phyloP scores from a whole-genome alignment of 2,888 invertebrate genomes.

The Hydrotaea cyrtoneurina region DNA sequence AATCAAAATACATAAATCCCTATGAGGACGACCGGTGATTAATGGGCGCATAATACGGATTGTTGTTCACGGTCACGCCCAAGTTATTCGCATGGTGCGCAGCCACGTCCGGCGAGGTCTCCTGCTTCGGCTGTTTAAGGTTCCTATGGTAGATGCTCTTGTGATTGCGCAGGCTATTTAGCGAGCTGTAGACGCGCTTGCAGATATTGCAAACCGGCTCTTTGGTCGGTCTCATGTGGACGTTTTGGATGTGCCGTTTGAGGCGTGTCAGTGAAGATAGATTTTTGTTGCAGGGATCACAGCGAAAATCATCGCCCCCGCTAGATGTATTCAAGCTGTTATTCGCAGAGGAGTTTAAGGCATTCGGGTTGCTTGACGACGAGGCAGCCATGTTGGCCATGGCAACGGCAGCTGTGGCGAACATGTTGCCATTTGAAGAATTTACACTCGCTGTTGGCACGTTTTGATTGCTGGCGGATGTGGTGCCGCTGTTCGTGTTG shows the following conservation, averaged over 20 bases:
- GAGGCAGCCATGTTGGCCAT: slow-evolving; percentile 77
- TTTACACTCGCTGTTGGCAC: slow-evolving; percentile 62
- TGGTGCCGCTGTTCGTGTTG: slow-evolving; percentile 69
- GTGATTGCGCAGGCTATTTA: slow-evolving; percentile 94
- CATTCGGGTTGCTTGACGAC: slow-evolving; percentile 69
- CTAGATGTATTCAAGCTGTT: slow-evolving; percentile 74
- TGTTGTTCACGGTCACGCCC: slow-evolving; percentile 70
- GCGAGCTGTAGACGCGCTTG: slow-evolving; percentile 94
- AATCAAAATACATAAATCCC: slow-evolving; percentile 79
- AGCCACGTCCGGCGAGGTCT: slow-evolving; percentile 70
- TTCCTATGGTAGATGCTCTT: slow-evolving; percentile 95
- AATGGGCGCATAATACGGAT: slow-evolving; percentile 77
- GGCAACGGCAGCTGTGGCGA: slow-evolving; percentile 74
- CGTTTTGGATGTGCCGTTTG: slow-evolving; percentile 95
- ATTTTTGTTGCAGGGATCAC: slow-evolving; percentile 95
- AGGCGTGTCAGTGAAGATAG: slow-evolving; percentile 92
- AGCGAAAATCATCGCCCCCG: slow-evolving; percentile 91
- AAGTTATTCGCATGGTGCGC: slow-evolving; percentile 66
- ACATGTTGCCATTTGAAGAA: slow-evolving; percentile 70
- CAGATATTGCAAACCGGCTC: slow-evolving; percentile 96
- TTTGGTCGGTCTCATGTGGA: slow-evolving; percentile 93
- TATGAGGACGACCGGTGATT: slow-evolving; percentile 80
- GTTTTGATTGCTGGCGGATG: slow-evolving; percentile 69
- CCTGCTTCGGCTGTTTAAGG: slow-evolving; percentile 86
- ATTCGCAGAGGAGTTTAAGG: slow-evolving; percentile 73